Evolutionary conservation across 37 sponge, comb jelly and placozoan genomes (phyloP).

Genomic region (Mnemiopsis leidyi): DNA sequence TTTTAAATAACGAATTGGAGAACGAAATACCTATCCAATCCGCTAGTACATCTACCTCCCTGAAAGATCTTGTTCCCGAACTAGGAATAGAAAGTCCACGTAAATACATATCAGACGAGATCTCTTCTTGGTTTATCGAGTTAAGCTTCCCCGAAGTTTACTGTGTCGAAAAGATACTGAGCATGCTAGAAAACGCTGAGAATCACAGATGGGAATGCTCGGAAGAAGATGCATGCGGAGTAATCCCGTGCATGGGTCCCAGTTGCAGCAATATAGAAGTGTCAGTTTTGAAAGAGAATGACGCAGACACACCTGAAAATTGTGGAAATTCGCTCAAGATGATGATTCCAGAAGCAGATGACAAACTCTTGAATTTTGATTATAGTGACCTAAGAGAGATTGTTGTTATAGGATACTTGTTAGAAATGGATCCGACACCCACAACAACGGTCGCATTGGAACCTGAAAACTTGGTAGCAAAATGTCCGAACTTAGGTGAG

Average conservation of each 20-base stretch:
- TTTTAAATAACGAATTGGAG: not conserved
- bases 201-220: not conserved
- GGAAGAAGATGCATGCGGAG: not conserved
- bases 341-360: not conserved
- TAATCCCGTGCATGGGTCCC: not conserved
- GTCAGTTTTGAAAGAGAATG: not conserved
- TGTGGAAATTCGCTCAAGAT: not conserved
- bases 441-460: too few relatives aligned
- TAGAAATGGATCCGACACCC: not conserved
- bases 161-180: not conserved
- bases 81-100: not conserved
- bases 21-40: not conserved
- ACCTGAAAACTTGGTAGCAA: too few relatives aligned
- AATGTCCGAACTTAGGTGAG: too few relatives aligned
- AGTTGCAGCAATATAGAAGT: not conserved
- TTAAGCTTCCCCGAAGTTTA: not conserved
- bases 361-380: not conserved
- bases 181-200: not conserved
- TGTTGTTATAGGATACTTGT: not conserved
- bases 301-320: not conserved
- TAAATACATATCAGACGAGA: not conserved
- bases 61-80: not conserved
- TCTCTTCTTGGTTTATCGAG: not conserved
- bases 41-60: not conserved
- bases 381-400: not conserved